Percentiles rank a stretch among this genome's conserved stretches.
Evolutionary conservation across 2,888 invertebrate genomes (phyloP).

Genomic region (Emesis russula): DNA sequence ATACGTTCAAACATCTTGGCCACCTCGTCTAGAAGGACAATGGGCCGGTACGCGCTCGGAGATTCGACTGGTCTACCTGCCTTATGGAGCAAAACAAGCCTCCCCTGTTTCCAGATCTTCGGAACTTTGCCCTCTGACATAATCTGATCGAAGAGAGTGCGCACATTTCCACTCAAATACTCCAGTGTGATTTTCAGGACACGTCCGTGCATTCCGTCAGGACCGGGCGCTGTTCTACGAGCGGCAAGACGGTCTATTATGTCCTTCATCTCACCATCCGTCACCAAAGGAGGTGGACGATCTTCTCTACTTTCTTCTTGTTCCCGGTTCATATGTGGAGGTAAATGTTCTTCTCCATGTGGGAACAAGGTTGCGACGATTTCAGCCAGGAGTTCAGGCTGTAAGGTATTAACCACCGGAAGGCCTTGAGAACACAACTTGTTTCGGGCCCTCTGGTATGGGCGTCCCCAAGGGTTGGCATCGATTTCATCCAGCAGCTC

Average conservation of each 20-base stretch:
- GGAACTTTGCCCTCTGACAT: background rate
- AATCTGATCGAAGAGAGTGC: background rate
- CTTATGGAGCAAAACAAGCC: background rate
- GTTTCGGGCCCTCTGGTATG: slow-evolving; percentile 49
- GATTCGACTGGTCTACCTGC: background rate
- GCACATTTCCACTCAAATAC: background rate
- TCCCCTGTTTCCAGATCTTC: background rate
- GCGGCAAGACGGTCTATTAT: background rate
- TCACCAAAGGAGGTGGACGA: background rate
- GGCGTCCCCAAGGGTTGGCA: slow-evolving; percentile 60
- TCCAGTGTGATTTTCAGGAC: background rate
- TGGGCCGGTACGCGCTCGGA: too few species aligned
- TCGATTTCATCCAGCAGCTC: slow-evolving; percentile 20
- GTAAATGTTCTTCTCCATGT: background rate
- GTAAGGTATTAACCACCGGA: slow-evolving; percentile 16
- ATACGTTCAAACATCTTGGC: background rate
- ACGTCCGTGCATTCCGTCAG: background rate
- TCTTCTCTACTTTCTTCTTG: background rate
- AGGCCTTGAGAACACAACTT: slow-evolving; percentile 44
- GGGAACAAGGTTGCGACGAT: slow-evolving; percentile 24
- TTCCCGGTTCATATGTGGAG: background rate
- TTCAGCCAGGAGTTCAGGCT: background rate
- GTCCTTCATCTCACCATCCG: background rate
- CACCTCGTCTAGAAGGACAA: background rate
- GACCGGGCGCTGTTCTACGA: background rate